A percentile compares a stretch with the other conserved stretches of the same genome.
These are phyloP conservation scores for Merops nubicus DNA, from an alignment of 2,113 vertebrate species.

Conservation along the genomic window DNA sequence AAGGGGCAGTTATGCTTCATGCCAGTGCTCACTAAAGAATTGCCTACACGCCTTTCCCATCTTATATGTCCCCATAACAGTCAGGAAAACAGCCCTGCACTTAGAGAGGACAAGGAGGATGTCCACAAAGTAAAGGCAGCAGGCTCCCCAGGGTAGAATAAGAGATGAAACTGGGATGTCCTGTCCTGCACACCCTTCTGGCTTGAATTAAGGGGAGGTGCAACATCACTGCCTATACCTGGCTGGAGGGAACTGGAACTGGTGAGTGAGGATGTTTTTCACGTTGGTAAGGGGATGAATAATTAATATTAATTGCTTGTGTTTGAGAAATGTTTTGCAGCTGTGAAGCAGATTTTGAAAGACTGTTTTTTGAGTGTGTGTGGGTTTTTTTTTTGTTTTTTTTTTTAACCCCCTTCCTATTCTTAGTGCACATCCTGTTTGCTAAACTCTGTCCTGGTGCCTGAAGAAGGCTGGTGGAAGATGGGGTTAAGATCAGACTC, in stretches of 20 bases:
- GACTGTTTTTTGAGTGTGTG: neutral
- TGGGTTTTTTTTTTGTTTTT: neutral
- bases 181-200: neutral
- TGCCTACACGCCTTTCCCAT: neutral
- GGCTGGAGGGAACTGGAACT: neutral
- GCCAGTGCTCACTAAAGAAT: neutral
- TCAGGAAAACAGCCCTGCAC: neutral
- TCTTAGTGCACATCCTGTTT: neutral
- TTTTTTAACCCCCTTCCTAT: rapidly evolving
- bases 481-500: neutral
- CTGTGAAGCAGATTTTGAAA: neutral
- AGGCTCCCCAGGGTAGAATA: neutral
- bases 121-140: neutral
- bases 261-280: neutral
- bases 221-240: neutral
- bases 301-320: conserved; percentile 11
- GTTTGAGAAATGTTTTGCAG: neutral
- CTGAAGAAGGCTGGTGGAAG: neutral
- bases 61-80: neutral
- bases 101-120: neutral
- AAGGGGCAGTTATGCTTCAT: neutral
- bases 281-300: neutral
- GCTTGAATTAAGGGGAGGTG: neutral
- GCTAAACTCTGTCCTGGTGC: neutral
- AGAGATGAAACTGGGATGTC: neutral